phyloP scores from a whole-genome alignment of 2,113 vertebrate genomes.

The Cepphus grylle region DNA sequence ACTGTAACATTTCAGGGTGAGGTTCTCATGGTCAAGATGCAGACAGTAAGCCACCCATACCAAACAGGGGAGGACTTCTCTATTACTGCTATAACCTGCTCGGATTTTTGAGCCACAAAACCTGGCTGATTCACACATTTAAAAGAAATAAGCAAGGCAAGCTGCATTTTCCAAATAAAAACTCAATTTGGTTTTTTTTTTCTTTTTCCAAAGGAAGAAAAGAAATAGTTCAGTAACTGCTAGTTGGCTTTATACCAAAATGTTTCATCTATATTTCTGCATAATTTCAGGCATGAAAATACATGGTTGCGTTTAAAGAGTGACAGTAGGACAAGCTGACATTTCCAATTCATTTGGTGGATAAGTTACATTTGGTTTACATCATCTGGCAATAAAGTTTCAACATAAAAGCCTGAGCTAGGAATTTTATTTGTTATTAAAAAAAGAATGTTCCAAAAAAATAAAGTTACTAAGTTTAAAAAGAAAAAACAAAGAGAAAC shows the following conservation, averaged over 20 bases:
- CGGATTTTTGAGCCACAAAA: background rate
- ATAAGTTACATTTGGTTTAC: conserved; percentile 42
- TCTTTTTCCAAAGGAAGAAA: background rate
- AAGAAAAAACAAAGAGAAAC: background rate
- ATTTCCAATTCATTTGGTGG: conserved; percentile 1
- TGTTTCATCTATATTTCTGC: background rate
- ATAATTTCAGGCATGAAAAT: conserved; percentile 29
- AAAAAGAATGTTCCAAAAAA: background rate
- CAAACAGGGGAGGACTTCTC: background rate
- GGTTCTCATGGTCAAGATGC: background rate
- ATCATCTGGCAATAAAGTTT: conserved; percentile 18
- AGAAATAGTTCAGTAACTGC: background rate
- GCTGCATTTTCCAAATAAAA: background rate
- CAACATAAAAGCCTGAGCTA: conserved; percentile 11
- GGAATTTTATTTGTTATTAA: conserved; percentile 22
- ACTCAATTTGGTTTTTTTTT: background rate
- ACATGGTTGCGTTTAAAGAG: background rate
- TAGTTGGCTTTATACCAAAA: background rate
- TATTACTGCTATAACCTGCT: background rate
- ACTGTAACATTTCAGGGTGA: conserved; percentile 11
- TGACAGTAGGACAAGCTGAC: background rate
- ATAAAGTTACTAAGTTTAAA: background rate
- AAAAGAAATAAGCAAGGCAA: background rate
- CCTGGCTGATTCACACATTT: background rate
- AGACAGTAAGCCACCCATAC: background rate